phyloP scores from a whole-genome alignment of 2,797 vertebrate genomes.

The Halcyon leucocephala region DNA sequence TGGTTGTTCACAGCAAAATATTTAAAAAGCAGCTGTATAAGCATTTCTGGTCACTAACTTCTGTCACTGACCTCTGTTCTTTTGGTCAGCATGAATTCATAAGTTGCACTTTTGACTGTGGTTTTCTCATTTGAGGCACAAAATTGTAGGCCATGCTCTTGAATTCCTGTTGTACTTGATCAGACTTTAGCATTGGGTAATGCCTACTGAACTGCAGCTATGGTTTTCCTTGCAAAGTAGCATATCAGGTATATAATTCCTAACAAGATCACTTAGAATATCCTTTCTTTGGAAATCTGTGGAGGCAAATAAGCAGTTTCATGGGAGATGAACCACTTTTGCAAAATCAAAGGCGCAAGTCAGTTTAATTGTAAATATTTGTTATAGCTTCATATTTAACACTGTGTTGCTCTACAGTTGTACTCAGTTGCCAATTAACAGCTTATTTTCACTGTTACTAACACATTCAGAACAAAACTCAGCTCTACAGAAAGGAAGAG shows the following conservation, averaged over 20 bases:
- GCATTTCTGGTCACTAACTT: background rate
- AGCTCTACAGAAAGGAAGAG: background rate
- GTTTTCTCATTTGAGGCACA: background rate
- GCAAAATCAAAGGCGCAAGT: background rate
- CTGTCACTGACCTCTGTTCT: background rate
- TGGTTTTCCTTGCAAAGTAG: background rate
- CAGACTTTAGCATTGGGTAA: background rate
- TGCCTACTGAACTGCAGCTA: background rate
- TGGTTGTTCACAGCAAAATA: background rate
- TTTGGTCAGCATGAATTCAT: background rate
- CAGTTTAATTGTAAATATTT: background rate
- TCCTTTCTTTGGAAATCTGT: background rate
- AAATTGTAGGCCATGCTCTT: background rate
- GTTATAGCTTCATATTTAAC: background rate
- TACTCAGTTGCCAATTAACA: background rate
- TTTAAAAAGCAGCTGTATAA: background rate
- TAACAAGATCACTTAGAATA: background rate
- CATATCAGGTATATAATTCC: background rate
- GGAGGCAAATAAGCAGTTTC: background rate
- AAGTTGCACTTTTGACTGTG: background rate
- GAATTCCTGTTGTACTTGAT: background rate
- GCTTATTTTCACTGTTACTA: conserved; percentile 4
- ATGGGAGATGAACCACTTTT: background rate
- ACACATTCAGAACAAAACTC: background rate
- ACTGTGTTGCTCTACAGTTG: background rate